These are phyloP conservation scores for Mormyrus proboscirostris DNA, from an alignment of 2,797 vertebrate genomes.

Conservation along the genomic window DNA sequence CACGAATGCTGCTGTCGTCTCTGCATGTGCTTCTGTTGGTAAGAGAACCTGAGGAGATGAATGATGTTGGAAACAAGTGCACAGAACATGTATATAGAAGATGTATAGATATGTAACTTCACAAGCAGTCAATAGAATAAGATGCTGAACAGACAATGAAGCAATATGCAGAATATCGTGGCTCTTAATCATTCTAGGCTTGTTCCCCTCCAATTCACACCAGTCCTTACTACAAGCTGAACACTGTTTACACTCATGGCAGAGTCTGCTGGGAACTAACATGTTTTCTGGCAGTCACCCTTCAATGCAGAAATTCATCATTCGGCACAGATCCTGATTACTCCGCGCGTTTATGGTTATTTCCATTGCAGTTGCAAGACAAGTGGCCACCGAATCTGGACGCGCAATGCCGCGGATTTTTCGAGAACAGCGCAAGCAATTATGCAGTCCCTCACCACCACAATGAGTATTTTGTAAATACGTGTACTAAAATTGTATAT, in stretches of 20 bases:
- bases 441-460: neutral
- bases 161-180: neutral
- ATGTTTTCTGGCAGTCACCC: neutral
- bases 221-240: neutral
- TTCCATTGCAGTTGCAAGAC: neutral
- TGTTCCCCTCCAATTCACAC: neutral
- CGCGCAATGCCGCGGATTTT: neutral
- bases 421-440: neutral
- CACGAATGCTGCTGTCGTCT: neutral
- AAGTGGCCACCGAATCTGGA: neutral
- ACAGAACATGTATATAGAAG: conserved; percentile 3
- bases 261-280: neutral
- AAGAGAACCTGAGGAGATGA: neutral
- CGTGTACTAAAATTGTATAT: neutral
- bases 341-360: neutral
- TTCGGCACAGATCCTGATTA: neutral
- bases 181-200: neutral
- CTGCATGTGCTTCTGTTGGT: conserved; percentile 3
- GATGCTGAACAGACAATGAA: neutral
- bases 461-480: conserved; percentile 14
- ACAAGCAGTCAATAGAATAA: neutral
- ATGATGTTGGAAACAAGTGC: conserved; percentile 1
- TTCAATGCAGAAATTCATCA: neutral
- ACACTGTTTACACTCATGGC: neutral
- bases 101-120: conserved; percentile 5